A percentile compares a stretch with the other conserved stretches of the same genome.
phyloP scores from a whole-genome alignment of 2,888 invertebrate species.

The Xestia c-nigrum region DNA sequence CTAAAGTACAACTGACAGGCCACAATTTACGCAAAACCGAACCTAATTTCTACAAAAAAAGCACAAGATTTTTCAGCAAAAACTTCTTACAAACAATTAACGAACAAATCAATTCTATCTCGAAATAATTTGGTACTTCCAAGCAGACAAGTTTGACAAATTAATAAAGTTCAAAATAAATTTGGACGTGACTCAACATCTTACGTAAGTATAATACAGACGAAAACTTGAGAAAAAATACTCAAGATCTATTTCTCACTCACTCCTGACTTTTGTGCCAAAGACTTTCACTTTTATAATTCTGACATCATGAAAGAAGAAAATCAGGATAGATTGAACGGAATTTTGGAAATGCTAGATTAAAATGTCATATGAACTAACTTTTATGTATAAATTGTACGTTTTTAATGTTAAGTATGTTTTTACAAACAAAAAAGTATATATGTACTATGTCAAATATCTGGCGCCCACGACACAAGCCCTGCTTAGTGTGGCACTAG shows the following conservation, averaged over 20 bases:
- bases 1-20: background rate
- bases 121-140: slow-evolving; percentile 38
- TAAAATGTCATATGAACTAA: no score
- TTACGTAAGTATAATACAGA: slow-evolving; percentile 10
- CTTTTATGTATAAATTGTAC: no score
- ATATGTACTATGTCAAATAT: no score
- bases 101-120: slow-evolving; percentile 39
- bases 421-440: no score
- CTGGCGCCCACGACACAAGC: no score
- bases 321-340: background rate
- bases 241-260: slow-evolving; percentile 3
- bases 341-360: no score
- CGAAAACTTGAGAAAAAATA: slow-evolving; percentile 26
- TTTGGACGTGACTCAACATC: slow-evolving; percentile 20
- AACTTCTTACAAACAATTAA: slow-evolving; percentile 41
- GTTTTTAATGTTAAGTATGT: no score
- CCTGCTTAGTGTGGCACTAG: no score
- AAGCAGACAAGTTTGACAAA: slow-evolving; percentile 40
- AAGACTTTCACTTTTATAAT: background rate
- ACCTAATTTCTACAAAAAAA: background rate
- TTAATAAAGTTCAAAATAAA: slow-evolving; percentile 55
- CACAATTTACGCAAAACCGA: background rate
- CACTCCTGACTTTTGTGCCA: slow-evolving; percentile 15
- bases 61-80: background rate
- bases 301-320: background rate